Evolutionary conservation across 2,113 vertebrate species (phyloP), one percentile per base, ranked within the genome.

Genomic region (Odobenus rosmarus): DNA sequence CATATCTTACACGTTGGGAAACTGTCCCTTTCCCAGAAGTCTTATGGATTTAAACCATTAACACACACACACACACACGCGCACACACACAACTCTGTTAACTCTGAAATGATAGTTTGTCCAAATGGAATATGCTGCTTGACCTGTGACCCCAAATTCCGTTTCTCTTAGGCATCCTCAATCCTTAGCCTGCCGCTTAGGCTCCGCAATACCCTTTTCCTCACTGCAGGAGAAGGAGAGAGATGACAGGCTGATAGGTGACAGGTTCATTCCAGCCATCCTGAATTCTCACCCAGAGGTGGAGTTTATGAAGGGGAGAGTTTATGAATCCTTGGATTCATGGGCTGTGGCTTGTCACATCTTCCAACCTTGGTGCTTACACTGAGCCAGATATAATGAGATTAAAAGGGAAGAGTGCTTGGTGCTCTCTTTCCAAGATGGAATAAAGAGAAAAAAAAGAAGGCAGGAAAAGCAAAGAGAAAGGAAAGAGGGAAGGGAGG

Each of bases 1-100:
- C 79, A 46, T 86, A 67, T 90, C 95, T 95, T 81, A 46, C 80
- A 93, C 26, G 0, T 67, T 97, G 39, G 82, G 92, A 69, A 42
- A 5, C 90, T 95, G 59, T 91, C 39, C 81, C 42, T 85, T 79
- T 59, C 80, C 96, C 96, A 91, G 82, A 98, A 92, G 83, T 80
- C 83, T 76, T 72, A 93, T 15, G 80, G 90, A 61, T 9, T 8
- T 24, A 46, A 97, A 87, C 24, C 57, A 72, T 15, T 49, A 16
- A 79, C 80, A 89, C 81, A 76, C 55, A n/a, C 7, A 46, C 33
- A 33, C 28, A 79, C 18, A 53, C 46, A 28, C 80, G 85, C 81
- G 71, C 49, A n/a, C 7, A 46, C 33, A 33, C 28, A 79, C 18
- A 53, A 28, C 36, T 83, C 33, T 90, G 77, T 93, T 90, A 90